Evolutionary conservation across 1,140 invertebrate genomes (phyloP).

Genomic region (Temnothorax longispinosus): DNA sequence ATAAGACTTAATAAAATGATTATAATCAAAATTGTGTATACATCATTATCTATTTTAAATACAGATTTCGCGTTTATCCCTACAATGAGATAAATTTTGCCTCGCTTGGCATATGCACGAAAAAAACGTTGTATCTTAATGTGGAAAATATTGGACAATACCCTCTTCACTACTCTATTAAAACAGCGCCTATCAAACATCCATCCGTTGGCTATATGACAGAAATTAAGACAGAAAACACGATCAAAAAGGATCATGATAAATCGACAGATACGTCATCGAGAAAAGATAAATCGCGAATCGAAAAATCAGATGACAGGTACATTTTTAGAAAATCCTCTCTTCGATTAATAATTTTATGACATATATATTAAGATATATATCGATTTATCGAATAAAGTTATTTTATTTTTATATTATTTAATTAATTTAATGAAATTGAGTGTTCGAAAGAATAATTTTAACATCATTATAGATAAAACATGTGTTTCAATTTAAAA

Average conservation of each 20-base stretch:
- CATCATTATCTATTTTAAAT: constrained; percentile 28
- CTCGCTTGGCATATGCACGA: constrained; percentile 62
- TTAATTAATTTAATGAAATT: constrained; percentile 21
- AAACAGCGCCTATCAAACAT: neutral
- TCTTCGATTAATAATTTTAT: neutral
- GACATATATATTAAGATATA: neutral
- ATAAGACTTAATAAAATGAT: constrained; percentile 13
- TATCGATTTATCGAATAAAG: neutral
- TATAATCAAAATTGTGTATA: neutral
- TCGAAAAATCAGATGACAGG: constrained; percentile 24
- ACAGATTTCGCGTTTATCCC: constrained; percentile 72
- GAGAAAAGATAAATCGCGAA: constrained; percentile 53
- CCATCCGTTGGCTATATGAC: constrained; percentile 29
- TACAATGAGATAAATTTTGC: constrained; percentile 75
- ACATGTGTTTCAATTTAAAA: neutral
- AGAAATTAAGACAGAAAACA: neutral
- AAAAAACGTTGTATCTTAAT: constrained; percentile 73
- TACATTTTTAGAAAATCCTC: neutral
- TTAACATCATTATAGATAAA: neutral
- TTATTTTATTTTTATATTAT: neutral
- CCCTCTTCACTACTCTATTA: constrained; percentile 71
- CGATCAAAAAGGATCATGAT: neutral
- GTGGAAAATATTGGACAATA: constrained; percentile 78
- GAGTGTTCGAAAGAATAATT: neutral
- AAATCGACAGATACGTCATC: neutral